Conservation (phyloP, 2,888 invertebrate species). For the Trichopria drosophilae region DNA sequence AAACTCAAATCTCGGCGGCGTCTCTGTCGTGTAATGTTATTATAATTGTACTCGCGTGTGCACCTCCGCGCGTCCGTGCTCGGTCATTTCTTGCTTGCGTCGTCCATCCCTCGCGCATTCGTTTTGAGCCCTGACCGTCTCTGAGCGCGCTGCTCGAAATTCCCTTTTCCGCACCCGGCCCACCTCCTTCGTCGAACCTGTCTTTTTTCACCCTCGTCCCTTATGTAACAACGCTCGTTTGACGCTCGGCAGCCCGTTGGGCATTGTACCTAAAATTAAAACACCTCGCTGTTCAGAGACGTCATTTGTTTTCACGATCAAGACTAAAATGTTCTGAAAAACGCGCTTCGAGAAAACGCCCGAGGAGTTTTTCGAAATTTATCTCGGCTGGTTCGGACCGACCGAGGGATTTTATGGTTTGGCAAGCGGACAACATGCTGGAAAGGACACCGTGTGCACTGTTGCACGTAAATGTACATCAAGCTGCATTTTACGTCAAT, state of each 20-base stretch:
- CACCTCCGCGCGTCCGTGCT: conserved; percentile 46
- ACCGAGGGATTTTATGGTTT: too few relatives aligned
- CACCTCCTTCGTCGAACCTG: conserved; percentile 17
- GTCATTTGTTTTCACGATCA: conserved; percentile 18
- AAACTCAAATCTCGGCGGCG: conserved; percentile 40
- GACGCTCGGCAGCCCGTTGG: conserved; percentile 21
- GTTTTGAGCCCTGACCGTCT: conserved; percentile 29
- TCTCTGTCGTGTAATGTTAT: conserved; percentile 59
- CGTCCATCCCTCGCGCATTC: conserved; percentile 20
- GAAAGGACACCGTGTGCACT: too few relatives aligned
- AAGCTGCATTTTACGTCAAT: too few relatives aligned
- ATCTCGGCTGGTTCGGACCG: too few relatives aligned
- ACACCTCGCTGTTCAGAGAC: conserved; percentile 12
- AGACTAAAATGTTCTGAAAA: not conserved
- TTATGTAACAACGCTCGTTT: conserved; percentile 28
- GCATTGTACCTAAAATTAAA: conserved; percentile 28
- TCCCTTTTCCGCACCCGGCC: conserved; percentile 26
- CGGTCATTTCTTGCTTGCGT: conserved; percentile 53
- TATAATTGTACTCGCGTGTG: conserved; percentile 55
- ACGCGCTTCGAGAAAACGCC: conserved; percentile 9
- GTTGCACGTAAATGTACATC: too few relatives aligned
- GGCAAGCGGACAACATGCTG: too few relatives aligned
- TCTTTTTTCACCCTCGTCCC: conserved; percentile 6
- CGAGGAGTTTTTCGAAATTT: too few relatives aligned
- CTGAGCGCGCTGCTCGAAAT: conserved; percentile 29